Percentiles rank a stretch among this genome's conserved stretches.
These are phyloP conservation scores for Pygmarrhopalites habei DNA, from an alignment of 1,140 invertebrate species.

Conservation along the genomic window DNA sequence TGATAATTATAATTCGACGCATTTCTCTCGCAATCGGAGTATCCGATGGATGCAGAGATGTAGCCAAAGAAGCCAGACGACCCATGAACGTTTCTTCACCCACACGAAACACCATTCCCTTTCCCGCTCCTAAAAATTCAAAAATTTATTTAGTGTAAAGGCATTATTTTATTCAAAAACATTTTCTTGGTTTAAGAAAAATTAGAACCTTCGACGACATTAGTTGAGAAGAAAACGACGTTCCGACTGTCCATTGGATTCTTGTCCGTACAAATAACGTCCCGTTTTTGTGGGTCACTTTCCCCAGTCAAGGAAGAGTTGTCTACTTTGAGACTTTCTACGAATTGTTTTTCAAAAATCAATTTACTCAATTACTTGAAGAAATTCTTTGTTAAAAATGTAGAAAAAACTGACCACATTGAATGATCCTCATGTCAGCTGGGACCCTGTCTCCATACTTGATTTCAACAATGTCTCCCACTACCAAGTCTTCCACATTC, in stretches of 20 bases:
- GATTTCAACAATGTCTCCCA: neutral
- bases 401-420: conserved; percentile 48
- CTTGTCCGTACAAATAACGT: conserved; percentile 54
- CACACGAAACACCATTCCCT: conserved; percentile 28
- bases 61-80: conserved; percentile 62
- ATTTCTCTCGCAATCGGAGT: conserved; percentile 48
- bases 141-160: conserved; percentile 32
- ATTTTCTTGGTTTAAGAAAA: neutral
- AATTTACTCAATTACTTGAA: no score
- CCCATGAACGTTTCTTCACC: conserved; percentile 71
- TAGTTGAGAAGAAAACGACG: conserved; percentile 64
- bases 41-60: conserved; percentile 61
- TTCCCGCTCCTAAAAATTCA: conserved; percentile 42
- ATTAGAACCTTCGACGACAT: conserved; percentile 54
- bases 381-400: conserved; percentile 49
- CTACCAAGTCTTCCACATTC: neutral
- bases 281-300: conserved; percentile 40
- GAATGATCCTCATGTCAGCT: conserved; percentile 72
- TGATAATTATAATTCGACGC: conserved; percentile 42
- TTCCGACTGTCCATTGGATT: conserved; percentile 65
- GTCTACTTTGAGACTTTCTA: conserved; percentile 41
- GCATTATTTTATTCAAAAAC: neutral
- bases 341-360: conserved; percentile 39
- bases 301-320: conserved; percentile 39
- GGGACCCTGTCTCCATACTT: neutral